Percentiles rank a stretch among this genome's conserved stretches.
phyloP scores from a whole-genome alignment of 2,888 invertebrate genomes.

The Xanthorhoe designata region DNA sequence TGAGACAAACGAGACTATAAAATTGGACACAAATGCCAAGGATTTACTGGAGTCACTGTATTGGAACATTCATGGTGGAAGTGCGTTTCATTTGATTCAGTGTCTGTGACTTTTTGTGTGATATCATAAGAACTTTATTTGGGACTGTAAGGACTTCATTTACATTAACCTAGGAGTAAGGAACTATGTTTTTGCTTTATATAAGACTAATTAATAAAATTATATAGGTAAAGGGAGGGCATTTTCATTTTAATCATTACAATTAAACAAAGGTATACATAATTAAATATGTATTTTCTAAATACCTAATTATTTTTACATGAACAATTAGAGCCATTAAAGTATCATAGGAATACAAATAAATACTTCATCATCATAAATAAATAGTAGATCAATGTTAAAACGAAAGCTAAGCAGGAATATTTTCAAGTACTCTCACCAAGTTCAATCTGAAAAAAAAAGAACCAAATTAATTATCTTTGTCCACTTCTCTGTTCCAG shows the following conservation, averaged over 20 bases:
- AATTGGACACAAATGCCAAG: slow-evolving; percentile 79
- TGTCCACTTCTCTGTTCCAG: slow-evolving; percentile 82
- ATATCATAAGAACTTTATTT: slow-evolving; percentile 54
- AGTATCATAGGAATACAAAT: slow-evolving; percentile 46
- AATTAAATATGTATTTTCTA: slow-evolving; percentile 54
- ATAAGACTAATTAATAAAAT: slow-evolving; percentile 72
- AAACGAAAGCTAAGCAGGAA: slow-evolving; percentile 50
- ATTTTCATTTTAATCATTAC: slow-evolving; percentile 67
- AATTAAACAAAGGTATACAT: slow-evolving; percentile 40
- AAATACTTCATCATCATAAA: slow-evolving; percentile 53
- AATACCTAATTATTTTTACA: slow-evolving; percentile 51
- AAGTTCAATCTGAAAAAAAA: slow-evolving; percentile 75
- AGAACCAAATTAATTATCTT: slow-evolving; percentile 70
- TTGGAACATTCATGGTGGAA: slow-evolving; percentile 88
- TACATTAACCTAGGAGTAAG: slow-evolving; percentile 41
- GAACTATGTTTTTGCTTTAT: slow-evolving; percentile 50
- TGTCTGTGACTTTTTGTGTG: slow-evolving; percentile 66
- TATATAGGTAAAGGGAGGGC: slow-evolving; percentile 68
- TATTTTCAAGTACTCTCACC: slow-evolving; percentile 53
- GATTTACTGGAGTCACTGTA: slow-evolving; percentile 85
- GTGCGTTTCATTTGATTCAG: slow-evolving; percentile 84
- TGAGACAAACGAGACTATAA: slow-evolving; percentile 79
- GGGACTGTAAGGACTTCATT: slow-evolving; percentile 55
- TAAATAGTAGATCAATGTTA: slow-evolving; percentile 39
- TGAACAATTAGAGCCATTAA: slow-evolving; percentile 53